These are phyloP conservation scores for Lathamus discolor DNA, from an alignment of 2,113 vertebrate species.

Conservation along the genomic window DNA sequence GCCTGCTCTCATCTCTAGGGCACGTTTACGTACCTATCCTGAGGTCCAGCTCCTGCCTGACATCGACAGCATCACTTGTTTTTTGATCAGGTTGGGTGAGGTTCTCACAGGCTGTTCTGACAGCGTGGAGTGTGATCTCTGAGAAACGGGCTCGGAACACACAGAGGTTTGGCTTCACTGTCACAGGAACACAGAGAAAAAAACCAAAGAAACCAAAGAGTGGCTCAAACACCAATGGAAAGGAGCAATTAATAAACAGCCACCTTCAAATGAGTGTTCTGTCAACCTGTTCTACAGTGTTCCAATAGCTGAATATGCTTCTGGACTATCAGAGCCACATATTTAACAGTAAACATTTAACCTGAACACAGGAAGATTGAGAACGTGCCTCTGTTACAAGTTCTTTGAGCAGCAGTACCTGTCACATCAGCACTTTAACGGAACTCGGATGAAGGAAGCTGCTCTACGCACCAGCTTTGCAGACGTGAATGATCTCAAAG, in stretches of 20 bases:
- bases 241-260: not conserved
- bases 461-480: conserved; percentile 86
- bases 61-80: conserved; percentile 89
- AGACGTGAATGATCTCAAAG: conserved; percentile 94
- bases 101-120: conserved; percentile 86
- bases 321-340: not conserved
- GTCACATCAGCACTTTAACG: not conserved
- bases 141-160: conserved; percentile 94
- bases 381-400: not conserved
- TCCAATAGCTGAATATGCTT: not conserved
- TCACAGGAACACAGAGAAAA: not conserved
- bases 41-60: conserved; percentile 94
- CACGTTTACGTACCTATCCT: conserved; percentile 80
- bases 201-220: not conserved
- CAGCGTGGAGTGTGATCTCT: conserved; percentile 90
- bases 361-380: not conserved
- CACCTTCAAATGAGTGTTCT: accelerated
- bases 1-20: not conserved
- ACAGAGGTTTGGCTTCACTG: conserved; percentile 87
- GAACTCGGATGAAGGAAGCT: not conserved
- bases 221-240: not conserved
- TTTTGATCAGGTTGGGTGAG: conserved; percentile 84
- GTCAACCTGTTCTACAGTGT: not conserved
- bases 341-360: not conserved
- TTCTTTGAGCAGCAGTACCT: not conserved